A percentile compares a stretch with the other conserved stretches of the same genome.
phyloP scores from a whole-genome alignment of 2,113 vertebrate genomes.

The Hemiscyllium ocellatum region DNA sequence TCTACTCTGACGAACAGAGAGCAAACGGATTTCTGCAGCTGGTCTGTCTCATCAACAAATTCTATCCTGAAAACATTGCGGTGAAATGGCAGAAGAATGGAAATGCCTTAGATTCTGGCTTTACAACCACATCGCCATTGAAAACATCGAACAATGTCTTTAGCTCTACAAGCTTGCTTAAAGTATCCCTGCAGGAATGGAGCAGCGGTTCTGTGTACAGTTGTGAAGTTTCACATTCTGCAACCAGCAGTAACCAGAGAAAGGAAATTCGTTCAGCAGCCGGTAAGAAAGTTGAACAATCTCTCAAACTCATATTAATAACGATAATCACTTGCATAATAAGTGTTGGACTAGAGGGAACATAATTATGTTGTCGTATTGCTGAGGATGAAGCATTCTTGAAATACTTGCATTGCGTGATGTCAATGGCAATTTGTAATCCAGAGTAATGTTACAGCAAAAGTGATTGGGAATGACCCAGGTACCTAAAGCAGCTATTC shows the following conservation, averaged over 20 bases:
- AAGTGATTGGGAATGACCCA: no score
- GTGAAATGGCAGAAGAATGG: neutral
- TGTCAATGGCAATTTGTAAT: accelerated
- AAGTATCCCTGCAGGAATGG: neutral
- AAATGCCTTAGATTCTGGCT: neutral
- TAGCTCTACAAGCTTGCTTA: neutral
- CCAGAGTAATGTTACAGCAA: neutral
- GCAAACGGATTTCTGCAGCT: neutral
- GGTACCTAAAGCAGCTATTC: no score
- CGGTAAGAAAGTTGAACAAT: neutral
- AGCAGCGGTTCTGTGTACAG: neutral
- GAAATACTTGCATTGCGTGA: neutral
- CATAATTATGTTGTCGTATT: neutral
- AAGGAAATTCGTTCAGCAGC: neutral
- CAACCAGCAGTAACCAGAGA: neutral
- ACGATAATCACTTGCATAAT: neutral
- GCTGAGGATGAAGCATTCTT: neutral
- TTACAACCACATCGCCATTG: neutral
- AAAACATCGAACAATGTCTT: neutral
- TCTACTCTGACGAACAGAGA: neutral
- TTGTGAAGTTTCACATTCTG: neutral
- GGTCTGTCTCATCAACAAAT: neutral
- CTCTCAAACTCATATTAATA: neutral
- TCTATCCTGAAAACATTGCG: neutral
- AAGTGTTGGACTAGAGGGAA: neutral